Evolutionary conservation across 2,797 vertebrate species (phyloP), one percentile per base, ranked within the genome.

Genomic region (Scleropages formosus): DNA sequence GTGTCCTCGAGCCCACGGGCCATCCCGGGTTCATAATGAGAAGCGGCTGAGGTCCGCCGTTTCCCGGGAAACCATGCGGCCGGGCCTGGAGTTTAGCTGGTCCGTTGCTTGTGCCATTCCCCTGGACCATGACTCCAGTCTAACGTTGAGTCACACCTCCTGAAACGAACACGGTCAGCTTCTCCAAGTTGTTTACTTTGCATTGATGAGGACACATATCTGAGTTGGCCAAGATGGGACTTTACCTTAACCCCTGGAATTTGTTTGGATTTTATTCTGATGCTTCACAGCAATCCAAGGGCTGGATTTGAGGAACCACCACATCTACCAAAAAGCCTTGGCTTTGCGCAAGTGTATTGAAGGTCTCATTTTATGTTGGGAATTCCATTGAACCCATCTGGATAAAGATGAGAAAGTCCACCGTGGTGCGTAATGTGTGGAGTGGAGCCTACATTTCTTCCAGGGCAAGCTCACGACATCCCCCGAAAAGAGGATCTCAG

Each of bases 1-100:
- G 15, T 84, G 76, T 84, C 84, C 86, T 80, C 85, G 80, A 82
- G 82, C 77, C 84, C 77, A 78, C 58, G 51, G 69, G 73, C 77
- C 76, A 84, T 75, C 76, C 75, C 77, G 62, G n/a, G 65, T 77
- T 74, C 73, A 73, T 39, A 88, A 88, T 87, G 77, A 80, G 80
- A 84, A 73, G 78, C 88, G 87, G 84, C 80, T 84, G 87, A 82
- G 51, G 74, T 49, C 4, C 3, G 22, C 3, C 68, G n/a, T 26
- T 39, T 66, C 69, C 15, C n/a, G 26, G 56, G 31, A 39, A 24
- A 69, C 26, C 16, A n/a, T 12, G 49, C 15, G 58, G 24, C 26
- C 13, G 1, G 61, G 46, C 31, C 71, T 10, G 10, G 39, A 20
- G n/a, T 56, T 18, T 12, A 61, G n/a, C 24, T 18, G 1, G 15